Percentiles rank a stretch among this genome's conserved stretches.
Evolutionary conservation across 2,888 invertebrate genomes (phyloP).

Genomic region (Papilio gigon): DNA sequence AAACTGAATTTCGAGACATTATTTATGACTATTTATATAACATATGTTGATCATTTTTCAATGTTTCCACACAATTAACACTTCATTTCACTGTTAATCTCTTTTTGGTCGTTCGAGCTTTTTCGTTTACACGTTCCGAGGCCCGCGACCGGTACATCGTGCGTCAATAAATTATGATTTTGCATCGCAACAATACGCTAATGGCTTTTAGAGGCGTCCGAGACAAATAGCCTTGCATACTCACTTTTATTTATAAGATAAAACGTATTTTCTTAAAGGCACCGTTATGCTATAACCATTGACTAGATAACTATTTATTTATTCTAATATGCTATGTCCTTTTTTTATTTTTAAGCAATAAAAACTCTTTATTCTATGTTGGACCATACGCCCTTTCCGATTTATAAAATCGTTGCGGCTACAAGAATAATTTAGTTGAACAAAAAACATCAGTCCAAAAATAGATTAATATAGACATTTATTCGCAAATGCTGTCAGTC

Average conservation of each 20-base stretch:
- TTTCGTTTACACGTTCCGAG: conserved; percentile 65
- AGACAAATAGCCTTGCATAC: conserved; percentile 48
- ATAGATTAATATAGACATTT: too few species aligned
- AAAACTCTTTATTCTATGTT: neutral
- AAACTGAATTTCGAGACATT: conserved; percentile 79
- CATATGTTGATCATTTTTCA: conserved; percentile 82
- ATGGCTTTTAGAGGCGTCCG: conserved; percentile 49
- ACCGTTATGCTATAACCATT: conserved; percentile 12
- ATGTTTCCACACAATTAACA: conserved; percentile 82
- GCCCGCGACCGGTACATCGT: conserved; percentile 53
- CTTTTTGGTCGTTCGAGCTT: conserved; percentile 60
- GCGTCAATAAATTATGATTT: conserved; percentile 57
- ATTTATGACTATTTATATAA: conserved; percentile 83
- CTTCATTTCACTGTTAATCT: conserved; percentile 79
- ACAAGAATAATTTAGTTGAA: neutral
- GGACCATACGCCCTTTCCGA: neutral
- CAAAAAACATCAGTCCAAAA: neutral
- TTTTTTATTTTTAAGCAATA: neutral
- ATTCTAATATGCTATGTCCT: neutral
- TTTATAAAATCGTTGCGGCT: neutral
- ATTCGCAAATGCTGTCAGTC: too few species aligned
- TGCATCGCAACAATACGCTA: conserved; percentile 50
- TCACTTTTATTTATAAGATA: conserved; percentile 38
- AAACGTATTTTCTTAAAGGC: conserved; percentile 16
- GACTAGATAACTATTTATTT: neutral